Base-by-base conservation (phyloP, 2,797 vertebrate genomes). In the Helostoma temminkii region DNA sequence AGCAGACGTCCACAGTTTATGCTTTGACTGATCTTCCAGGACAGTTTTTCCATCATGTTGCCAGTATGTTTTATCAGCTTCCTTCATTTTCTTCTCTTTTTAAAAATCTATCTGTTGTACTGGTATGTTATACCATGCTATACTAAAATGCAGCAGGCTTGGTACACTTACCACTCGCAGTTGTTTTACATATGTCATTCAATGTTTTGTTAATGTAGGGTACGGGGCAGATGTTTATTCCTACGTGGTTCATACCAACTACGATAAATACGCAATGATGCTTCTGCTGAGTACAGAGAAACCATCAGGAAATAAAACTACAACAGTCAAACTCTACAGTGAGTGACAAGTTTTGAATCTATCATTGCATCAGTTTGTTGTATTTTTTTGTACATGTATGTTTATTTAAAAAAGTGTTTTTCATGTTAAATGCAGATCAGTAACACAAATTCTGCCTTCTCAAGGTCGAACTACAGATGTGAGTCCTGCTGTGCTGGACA, bases 401-500 rank as follows among this genome's bases (percentile, higher is more conserved):
- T 39, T 28, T 16, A 11, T 1, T 21, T 8, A 15, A n/a, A n/a
- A n/a, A n/a, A n/a, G n/a, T n/a, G 39, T 41, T 53, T 57, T 4
- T 9, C 9, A 28, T 25, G 9, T 0, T 25, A 24, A 4, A 5
- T 10, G 4, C 6, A 21, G 5, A 36, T 43, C 16, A 25, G 46
- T 39, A 12, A 50, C 25, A n/a, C 12, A 24, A 1, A 15, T 10
- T 5, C 9, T 65, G 3, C 65, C 55, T 30, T 53, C 42, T 43
- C 48, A 78, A 98, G 97, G 95, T 47, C 94, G 97, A 58, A 83
- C 75, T 37, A 84, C 81, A 0, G 83, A 90, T 30, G 77, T 96
- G 59, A 83, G 85, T 2, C 76, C 91, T 1, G 74, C 85, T 4
- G 87, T 95, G 47, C 41, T 94, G 16, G 88, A 93, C 0, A 80